Evolutionary conservation across 2,888 invertebrate genomes (phyloP), one percentile per base, ranked within the genome.

Genomic region (Aspidiotus rigidus): DNA sequence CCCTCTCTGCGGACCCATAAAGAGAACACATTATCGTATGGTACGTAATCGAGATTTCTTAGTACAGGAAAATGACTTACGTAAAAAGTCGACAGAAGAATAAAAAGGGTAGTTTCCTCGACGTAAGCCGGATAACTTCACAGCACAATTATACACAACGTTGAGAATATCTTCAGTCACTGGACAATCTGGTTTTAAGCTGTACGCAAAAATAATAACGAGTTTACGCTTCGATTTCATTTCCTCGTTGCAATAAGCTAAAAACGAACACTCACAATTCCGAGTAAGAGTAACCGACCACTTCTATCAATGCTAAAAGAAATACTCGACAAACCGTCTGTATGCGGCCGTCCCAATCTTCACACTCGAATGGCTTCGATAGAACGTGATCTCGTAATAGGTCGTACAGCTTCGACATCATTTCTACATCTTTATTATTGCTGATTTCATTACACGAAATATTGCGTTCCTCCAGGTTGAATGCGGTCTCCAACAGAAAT

Each of bases 291-390:
- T 57, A 57, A 44, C 66, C 66, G 17, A 66, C 66, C n/a, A 49
- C 66, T 59, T 59, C 59, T 59, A 66, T 66, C 13, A 66, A 17
- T 42, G 41, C 39, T 39, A 66, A 6, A 7, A 66, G 28, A 10
- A 66, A 66, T 13, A 66, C 56, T 17, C 66, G 57, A 66, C 66
- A 56, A 39, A 66, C 49, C 7, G 59, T 49, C 49, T 66, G 66
- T 59, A 66, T 59, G 15, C 59, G 55, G n/a, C 66, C 66, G 40
- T 64, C 53, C 8, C 39, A 28, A 39, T 66, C 49, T 10, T 57
- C 55, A 49, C 49, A 59, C 39, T 66, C 59, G 39, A 66, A 66
- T 28, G 49, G 57, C 9, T 57, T 66, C 7, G 39, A 59, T 15
- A 66, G 49, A 7, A 44, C 57, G 39, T 57, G 59, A 44, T 66